These are phyloP conservation scores for Desmophyllum pertusum DNA, from an alignment of 92 coral and sea anemone species.

Conservation along the genomic window DNA sequence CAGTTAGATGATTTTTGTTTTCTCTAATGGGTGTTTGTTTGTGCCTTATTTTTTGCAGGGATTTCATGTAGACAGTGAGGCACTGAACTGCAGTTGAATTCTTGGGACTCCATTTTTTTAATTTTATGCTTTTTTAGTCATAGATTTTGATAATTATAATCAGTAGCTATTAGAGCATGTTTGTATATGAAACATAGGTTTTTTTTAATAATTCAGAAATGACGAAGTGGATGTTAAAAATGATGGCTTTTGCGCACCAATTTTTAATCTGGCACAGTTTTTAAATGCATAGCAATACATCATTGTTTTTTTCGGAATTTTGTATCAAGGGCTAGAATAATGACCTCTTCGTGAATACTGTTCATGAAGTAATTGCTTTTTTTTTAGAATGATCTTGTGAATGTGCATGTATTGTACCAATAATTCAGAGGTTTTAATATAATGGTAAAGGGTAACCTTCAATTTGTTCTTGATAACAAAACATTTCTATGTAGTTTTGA, in stretches of 20 bases:
- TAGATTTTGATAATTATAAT: neutral
- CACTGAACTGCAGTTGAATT: too few relatives aligned
- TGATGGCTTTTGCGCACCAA: neutral
- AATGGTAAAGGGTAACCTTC: too few relatives aligned
- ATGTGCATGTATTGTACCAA: too few relatives aligned
- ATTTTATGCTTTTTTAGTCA: neutral
- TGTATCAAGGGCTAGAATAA: neutral
- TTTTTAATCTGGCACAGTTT: neutral
- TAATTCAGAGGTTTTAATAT: too few relatives aligned
- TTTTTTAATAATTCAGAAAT: neutral
- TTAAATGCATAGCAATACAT: too few relatives aligned
- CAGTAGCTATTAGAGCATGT: neutral
- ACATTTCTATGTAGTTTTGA: too few relatives aligned
- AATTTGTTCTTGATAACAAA: too few relatives aligned
- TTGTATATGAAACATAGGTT: neutral
- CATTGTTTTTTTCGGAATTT: neutral
- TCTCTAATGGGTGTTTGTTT: neutral
- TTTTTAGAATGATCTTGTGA: neutral
- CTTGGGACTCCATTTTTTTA: neutral
- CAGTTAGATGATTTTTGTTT: neutral
- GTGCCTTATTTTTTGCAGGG: neutral
- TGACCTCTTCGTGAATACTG: too few relatives aligned
- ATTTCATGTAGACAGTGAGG: neutral
- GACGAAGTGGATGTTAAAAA: neutral
- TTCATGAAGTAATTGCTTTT: neutral